Percentiles rank a stretch among this genome's conserved stretches.
phyloP scores from a whole-genome alignment of 2,797 vertebrate species.

The Labroides dimidiatus region DNA sequence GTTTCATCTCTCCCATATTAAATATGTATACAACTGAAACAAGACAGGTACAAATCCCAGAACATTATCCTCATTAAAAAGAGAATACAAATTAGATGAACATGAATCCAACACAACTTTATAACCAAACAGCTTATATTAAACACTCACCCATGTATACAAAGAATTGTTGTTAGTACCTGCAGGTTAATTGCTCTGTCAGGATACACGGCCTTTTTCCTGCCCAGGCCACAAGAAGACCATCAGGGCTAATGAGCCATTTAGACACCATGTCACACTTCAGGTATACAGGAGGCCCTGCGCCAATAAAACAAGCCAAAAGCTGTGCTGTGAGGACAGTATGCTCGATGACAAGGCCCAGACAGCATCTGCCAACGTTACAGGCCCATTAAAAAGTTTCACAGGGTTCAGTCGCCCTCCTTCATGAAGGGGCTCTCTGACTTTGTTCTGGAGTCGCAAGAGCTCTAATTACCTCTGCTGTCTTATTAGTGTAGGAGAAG shows the following conservation, averaged over 20 bases:
- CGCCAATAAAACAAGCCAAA: slow-evolving; percentile 48
- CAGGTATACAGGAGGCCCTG: slow-evolving; percentile 55
- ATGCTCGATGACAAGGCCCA: slow-evolving; percentile 46
- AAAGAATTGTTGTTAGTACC: slow-evolving; percentile 16
- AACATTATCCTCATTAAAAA: background rate
- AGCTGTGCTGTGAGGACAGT: slow-evolving; percentile 40
- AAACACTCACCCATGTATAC: slow-evolving; percentile 15
- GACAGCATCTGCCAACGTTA: slow-evolving; percentile 72
- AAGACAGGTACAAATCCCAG: background rate
- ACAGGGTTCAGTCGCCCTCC: slow-evolving; percentile 42
- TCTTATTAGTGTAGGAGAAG: slow-evolving; percentile 31
- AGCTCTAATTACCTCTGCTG: slow-evolving; percentile 61
- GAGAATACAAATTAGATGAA: background rate
- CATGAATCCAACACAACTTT: background rate
- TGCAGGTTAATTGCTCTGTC: slow-evolving; percentile 52
- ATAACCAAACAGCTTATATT: slow-evolving; percentile 2
- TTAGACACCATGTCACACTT: slow-evolving; percentile 61
- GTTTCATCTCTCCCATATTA: background rate
- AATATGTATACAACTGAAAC: background rate
- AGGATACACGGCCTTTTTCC: slow-evolving; percentile 51
- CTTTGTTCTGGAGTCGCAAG: slow-evolving; percentile 40
- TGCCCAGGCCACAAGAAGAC: slow-evolving; percentile 24
- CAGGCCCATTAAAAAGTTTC: slow-evolving; percentile 69
- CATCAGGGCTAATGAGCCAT: slow-evolving; percentile 69
- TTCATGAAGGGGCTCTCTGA: slow-evolving; percentile 37